Conservation (phyloP, 2,888 invertebrate genomes). For the Epistrophella euchroma region DNA sequence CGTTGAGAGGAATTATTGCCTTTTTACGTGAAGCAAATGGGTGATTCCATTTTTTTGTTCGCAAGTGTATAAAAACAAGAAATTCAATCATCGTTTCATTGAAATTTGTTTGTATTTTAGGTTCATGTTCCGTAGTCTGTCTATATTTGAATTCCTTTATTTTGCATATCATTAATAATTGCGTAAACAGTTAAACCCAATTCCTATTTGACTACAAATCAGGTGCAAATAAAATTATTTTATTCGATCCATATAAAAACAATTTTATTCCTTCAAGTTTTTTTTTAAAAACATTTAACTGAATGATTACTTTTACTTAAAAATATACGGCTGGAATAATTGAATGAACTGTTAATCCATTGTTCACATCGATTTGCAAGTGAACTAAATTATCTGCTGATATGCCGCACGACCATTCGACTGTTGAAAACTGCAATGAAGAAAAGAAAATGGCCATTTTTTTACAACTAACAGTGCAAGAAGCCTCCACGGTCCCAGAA, state of each 20-base stretch:
- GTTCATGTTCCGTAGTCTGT: too few relatives aligned
- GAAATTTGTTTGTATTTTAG: too few relatives aligned
- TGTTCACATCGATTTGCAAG: conserved; percentile 89
- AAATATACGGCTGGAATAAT: conserved; percentile 89
- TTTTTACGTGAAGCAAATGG: too few relatives aligned
- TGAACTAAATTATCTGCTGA: conserved; percentile 90
- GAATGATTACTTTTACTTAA: conserved; percentile 57
- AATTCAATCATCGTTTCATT: too few relatives aligned
- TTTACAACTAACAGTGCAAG: conserved; percentile 90
- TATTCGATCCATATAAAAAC: neutral
- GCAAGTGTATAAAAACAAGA: too few relatives aligned
- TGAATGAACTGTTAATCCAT: conserved; percentile 91
- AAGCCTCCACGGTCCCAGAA: conserved; percentile 81
- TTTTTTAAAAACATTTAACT: neutral
- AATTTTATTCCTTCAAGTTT: neutral
- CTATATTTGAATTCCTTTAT: too few relatives aligned
- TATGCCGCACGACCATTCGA: conserved; percentile 90
- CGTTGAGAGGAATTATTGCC: too few relatives aligned
- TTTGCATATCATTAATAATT: too few relatives aligned
- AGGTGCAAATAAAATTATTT: neutral
- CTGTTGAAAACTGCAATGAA: conserved; percentile 91
- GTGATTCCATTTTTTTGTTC: too few relatives aligned
- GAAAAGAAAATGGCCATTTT: conserved; percentile 91
- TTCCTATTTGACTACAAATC: too few relatives aligned
- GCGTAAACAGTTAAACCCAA: too few relatives aligned